Evolutionary conservation across 2,113 vertebrate species (phyloP).

Genomic region (Aix galericulata): DNA sequence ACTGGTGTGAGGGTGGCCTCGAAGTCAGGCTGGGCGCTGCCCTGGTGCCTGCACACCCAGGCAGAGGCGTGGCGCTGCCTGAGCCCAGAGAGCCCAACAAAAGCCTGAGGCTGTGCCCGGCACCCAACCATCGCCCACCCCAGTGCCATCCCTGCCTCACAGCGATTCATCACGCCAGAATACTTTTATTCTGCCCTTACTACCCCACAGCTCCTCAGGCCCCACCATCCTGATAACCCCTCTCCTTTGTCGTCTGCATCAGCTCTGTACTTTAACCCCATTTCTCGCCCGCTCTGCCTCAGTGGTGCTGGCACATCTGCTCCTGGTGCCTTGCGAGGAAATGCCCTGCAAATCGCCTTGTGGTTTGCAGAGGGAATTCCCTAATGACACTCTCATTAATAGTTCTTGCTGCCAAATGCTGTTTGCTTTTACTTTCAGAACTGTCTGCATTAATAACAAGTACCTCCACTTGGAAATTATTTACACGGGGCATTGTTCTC

Average conservation of each 20-base stretch:
- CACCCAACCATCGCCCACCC: background rate
- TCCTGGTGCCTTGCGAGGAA: background rate
- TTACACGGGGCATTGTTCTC: background rate
- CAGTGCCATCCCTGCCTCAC: background rate
- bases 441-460: background rate
- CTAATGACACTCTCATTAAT: background rate
- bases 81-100: background rate
- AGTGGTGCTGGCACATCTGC: background rate
- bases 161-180: background rate
- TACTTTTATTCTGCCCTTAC: background rate
- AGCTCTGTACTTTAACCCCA: rapidly evolving
- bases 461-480: background rate
- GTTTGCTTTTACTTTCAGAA: slow-evolving; percentile 43
- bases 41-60: background rate
- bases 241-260: rapidly evolving
- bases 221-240: background rate
- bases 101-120: background rate
- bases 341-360: background rate
- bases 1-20: background rate
- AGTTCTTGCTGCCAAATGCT: slow-evolving; percentile 28
- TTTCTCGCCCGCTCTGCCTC: background rate
- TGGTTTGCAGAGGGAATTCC: background rate
- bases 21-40: background rate
- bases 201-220: background rate
- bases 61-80: background rate